These are phyloP conservation scores for Choreutis nemorana DNA, from an alignment of 2,888 invertebrate species.

Conservation along the genomic window DNA sequence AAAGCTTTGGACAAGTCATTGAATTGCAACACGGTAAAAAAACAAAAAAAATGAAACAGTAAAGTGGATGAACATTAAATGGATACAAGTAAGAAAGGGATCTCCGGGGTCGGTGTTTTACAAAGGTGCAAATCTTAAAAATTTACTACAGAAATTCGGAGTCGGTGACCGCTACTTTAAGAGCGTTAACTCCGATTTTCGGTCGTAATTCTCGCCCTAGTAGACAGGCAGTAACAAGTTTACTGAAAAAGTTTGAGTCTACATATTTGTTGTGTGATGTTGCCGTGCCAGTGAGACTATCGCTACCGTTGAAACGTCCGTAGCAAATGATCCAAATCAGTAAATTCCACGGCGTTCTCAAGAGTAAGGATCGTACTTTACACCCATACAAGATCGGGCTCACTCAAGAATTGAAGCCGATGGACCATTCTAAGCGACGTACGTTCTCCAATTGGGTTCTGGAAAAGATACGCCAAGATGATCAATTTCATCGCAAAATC, in stretches of 20 bases:
- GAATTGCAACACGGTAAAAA: conserved; percentile 4
- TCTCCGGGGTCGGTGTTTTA: conserved; percentile 4
- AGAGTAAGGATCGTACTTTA: too few relatives aligned
- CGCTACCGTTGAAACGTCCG: conserved; percentile 3
- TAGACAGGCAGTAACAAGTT: too few relatives aligned
- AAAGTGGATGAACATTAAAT: conserved; percentile 7
- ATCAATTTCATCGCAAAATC: conserved; percentile 5
- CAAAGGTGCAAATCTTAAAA: conserved; percentile 8
- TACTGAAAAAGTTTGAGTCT: too few relatives aligned
- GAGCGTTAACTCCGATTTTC: conserved; percentile 6
- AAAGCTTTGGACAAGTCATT: conserved; percentile 5
- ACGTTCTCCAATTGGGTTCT: not conserved
- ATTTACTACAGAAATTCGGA: conserved; percentile 7
- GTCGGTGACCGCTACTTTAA: conserved; percentile 7
- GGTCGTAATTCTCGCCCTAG: conserved; percentile 5
- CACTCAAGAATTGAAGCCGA: conserved; percentile 1
- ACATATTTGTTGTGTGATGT: conserved; percentile 4
- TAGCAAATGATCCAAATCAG: too few relatives aligned
- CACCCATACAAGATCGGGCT: not conserved
- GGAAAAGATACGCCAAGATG: not conserved
- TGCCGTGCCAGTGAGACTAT: conserved; percentile 2
- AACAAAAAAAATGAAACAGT: conserved; percentile 6
- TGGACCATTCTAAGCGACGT: too few relatives aligned
- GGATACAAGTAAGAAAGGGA: conserved; percentile 4
- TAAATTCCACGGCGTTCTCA: too few relatives aligned